A percentile compares a stretch with the other conserved stretches of the same genome.
phyloP scores from a whole-genome alignment of 1,140 invertebrate species.

The Euglossa dilemma region DNA sequence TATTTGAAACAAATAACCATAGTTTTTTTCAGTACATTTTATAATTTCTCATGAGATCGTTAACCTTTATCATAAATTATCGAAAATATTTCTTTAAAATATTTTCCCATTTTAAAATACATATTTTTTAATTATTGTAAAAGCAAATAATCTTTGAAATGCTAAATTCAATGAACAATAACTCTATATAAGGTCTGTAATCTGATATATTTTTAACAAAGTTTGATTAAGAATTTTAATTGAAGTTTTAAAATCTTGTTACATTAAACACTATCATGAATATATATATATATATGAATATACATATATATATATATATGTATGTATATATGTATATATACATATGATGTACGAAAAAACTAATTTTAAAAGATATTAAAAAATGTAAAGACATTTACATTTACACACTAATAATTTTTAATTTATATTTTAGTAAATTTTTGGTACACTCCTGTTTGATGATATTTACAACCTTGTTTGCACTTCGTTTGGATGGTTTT shows the following conservation, averaged over 20 bases:
- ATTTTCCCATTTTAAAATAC: neutral
- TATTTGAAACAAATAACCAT: constrained; percentile 20
- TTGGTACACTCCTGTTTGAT: constrained; percentile 96
- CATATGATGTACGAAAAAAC: no score
- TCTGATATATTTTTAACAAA: no score
- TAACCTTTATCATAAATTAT: constrained; percentile 2
- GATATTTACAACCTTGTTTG: constrained; percentile 94
- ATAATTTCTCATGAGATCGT: neutral
- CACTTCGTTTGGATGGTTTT: constrained; percentile 93
- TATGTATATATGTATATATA: constrained; percentile 3
- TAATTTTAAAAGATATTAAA: neutral
- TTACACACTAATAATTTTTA: constrained; percentile 26
- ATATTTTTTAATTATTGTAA: neutral
- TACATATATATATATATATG: constrained; percentile 5
- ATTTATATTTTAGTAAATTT: constrained; percentile 92
- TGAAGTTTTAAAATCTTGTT: no score
- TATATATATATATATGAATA: neutral
- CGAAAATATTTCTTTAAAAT: neutral
- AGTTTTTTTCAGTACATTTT: constrained; percentile 13
- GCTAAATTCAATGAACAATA: neutral
- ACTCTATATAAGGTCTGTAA: neutral
- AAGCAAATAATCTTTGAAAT: neutral
- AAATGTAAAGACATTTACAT: neutral
- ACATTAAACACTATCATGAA: no score
- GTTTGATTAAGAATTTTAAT: neutral